Conservation (phyloP, 2,888 invertebrate species). For the Deroplatys truncata region DNA sequence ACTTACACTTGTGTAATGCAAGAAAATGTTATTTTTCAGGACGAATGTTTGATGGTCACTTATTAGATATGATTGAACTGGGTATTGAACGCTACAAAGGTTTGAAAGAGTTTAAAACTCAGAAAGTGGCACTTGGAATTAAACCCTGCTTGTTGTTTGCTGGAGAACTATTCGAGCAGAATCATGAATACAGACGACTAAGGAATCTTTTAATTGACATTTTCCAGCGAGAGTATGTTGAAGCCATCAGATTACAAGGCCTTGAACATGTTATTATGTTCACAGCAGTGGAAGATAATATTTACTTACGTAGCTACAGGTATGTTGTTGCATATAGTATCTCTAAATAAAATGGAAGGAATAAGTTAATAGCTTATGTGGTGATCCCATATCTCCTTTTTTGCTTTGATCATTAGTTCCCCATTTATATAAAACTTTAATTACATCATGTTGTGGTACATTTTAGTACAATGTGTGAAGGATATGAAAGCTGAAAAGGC, state of each 20-base stretch:
- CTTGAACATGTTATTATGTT: conserved; percentile 91
- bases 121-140: conserved; percentile 72
- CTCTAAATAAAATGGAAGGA: neutral
- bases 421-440: too few species aligned
- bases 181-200: conserved; percentile 73
- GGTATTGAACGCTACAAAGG: conserved; percentile 80
- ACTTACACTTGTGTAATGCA: neutral
- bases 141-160: conserved; percentile 91
- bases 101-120: conserved; percentile 72
- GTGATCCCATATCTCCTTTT: too few species aligned
- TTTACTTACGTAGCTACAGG: conserved; percentile 71
- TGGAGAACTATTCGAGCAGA: conserved; percentile 85
- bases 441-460: too few species aligned
- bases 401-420: too few species aligned
- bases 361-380: too few species aligned
- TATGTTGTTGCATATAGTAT: conserved; percentile 34
- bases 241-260: conserved; percentile 83
- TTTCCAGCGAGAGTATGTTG: conserved; percentile 79
- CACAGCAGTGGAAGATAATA: conserved; percentile 74
- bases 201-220: conserved; percentile 89
- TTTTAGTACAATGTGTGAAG: too few species aligned
- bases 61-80: conserved; percentile 95
- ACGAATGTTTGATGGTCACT: conserved; percentile 80
- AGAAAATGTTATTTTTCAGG: conserved; percentile 41
- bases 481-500: too few species aligned